Conservation (phyloP, 2,113 vertebrate genomes). For the Mastomys coucha region DNA sequence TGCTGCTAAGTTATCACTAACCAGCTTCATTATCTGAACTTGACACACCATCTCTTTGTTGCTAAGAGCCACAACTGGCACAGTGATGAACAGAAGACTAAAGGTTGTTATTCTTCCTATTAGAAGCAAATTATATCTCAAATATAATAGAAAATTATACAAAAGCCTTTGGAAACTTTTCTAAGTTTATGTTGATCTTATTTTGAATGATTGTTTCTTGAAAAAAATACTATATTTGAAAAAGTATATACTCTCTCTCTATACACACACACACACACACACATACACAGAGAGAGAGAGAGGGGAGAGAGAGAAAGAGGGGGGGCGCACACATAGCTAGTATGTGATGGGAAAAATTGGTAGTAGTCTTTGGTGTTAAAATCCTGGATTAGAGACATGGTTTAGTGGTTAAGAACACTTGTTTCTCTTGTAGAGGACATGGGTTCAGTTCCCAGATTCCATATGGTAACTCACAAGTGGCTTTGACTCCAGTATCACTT, state of each 20-base stretch:
- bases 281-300: too few species aligned
- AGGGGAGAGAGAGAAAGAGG: too few species aligned
- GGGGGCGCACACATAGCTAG: neutral
- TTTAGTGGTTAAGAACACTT: neutral
- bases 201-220: slow-evolving; percentile 4
- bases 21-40: neutral
- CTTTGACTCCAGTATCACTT: neutral
- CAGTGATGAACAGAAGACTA: neutral
- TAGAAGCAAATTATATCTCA: neutral
- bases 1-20: neutral
- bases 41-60: neutral
- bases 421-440: neutral
- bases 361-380: slow-evolving; percentile 10
- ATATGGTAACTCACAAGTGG: neutral
- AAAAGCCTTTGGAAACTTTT: neutral
- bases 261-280: too few species aligned
- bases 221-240: neutral
- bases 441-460: neutral
- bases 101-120: neutral
- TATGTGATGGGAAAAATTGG: neutral
- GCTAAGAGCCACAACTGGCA: neutral
- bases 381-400: neutral
- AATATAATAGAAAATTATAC: slow-evolving; percentile 19
- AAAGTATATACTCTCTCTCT: too few species aligned
- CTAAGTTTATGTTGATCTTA: neutral